phyloP scores from a whole-genome alignment of 2,113 vertebrate species.

The Eulemur macaco region DNA sequence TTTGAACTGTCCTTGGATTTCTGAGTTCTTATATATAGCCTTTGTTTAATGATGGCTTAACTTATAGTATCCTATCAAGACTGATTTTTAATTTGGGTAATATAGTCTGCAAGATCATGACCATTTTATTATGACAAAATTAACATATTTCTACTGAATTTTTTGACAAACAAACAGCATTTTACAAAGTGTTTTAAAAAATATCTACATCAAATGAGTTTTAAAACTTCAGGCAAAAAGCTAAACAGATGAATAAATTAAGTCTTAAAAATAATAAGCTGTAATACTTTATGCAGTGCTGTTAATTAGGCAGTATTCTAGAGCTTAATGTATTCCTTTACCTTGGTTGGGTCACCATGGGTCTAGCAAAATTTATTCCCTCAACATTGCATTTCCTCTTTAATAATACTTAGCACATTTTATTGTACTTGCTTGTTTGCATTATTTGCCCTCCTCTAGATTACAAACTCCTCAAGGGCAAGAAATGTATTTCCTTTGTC shows the following conservation, averaged over 20 bases:
- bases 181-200: background rate
- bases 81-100: conserved; percentile 45
- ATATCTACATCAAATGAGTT: background rate
- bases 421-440: conserved; percentile 27
- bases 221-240: conserved; percentile 24
- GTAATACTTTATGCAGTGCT: background rate
- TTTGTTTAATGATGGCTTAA: conserved; percentile 36
- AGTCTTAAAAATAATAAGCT: conserved; percentile 29
- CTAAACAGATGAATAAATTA: background rate
- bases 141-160: background rate
- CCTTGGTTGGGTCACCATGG: background rate
- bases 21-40: conserved; percentile 14
- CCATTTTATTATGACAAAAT: background rate
- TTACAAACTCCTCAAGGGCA: background rate
- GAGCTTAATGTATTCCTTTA: background rate
- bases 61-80: background rate
- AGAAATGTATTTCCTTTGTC: background rate
- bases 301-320: conserved; percentile 21
- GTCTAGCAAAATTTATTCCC: conserved; percentile 36
- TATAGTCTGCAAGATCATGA: background rate
- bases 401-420: conserved; percentile 24
- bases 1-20: conserved; percentile 34
- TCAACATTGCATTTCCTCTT: conserved; percentile 5
- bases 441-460: background rate
- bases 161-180: background rate